phyloP scores from a whole-genome alignment of 2,888 invertebrate genomes.

The Anthoptus insignis region DNA sequence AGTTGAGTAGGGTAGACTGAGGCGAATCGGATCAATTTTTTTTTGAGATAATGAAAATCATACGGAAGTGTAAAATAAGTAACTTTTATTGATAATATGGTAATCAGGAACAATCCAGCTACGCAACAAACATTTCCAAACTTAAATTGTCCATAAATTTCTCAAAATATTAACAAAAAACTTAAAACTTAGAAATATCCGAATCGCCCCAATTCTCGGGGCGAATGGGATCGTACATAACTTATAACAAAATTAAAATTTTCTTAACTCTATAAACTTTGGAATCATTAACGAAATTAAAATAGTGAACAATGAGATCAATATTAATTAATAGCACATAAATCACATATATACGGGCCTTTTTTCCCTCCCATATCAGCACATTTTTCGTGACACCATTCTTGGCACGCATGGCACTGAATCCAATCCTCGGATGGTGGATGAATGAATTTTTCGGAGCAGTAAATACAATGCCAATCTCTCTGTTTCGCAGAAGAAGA shows the following conservation, averaged over 20 bases:
- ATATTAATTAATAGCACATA: not conserved
- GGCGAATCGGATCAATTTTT: not conserved
- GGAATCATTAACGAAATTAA: no score
- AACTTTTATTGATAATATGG: not conserved
- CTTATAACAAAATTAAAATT: constrained; percentile 1
- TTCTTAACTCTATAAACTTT: no score
- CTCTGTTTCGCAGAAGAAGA: not conserved
- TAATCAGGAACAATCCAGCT: constrained; percentile 1
- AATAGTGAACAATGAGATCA: constrained; percentile 1
- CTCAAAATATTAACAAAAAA: not conserved
- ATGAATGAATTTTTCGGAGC: constrained; percentile 17
- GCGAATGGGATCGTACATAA: no score
- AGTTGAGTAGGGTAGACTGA: not conserved
- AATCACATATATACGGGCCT: constrained; percentile 1
- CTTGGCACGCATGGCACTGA: constrained; percentile 29
- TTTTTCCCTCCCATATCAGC: not conserved
- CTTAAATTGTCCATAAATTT: not conserved
- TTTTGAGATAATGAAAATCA: not conserved
- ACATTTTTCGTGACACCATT: constrained; percentile 10
- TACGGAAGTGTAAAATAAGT: no score
- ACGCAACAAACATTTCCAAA: not conserved
- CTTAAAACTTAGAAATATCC: not conserved
- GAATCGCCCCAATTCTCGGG: no score
- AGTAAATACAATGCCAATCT: not conserved
- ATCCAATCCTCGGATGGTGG: constrained; percentile 26